Base-by-base conservation (phyloP, 2,888 invertebrate species). In the Hydroisotoma schaefferi region DNA sequence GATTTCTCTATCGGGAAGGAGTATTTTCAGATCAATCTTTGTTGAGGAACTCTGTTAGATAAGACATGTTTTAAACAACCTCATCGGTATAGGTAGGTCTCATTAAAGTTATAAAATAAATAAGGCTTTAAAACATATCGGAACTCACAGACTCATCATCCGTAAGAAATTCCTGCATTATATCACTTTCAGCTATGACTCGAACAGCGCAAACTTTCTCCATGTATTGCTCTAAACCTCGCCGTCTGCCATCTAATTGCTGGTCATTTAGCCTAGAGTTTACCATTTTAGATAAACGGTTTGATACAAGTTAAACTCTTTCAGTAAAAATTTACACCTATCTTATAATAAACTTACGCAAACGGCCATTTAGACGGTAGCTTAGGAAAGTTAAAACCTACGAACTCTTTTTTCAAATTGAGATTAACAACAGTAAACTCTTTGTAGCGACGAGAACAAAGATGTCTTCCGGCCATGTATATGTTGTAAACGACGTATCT, bases 361-460 rank as follows among this genome's bases (percentile, higher is more conserved):
- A 99, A 98, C 57, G 95, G 94, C 94, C 98, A 98, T 80, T 99
- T 99, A 60, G 97, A 94, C 0, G 99, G 99, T 73, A 99, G 78
- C 79, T 95, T 95, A 0, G 99, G 99, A 77, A 97, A 99, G 78
- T 87, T 90, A 77, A 93, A 98, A 57, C 91, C 97, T 68, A 88
- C 82, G 77, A 97, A 98, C 78, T 97, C 95, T 78, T 93, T 89
- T 77, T 94, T 90, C 57, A 97, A 81, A 73, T 87, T 86, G 74
- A 86, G 84, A 75, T 97, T 91, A 64, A 98, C 80, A 69, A 88
- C 87, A 8, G 93, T 86, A 78, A 98, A 99, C 80, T 99, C 99
- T 63, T 94, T 83, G 78, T 98, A 99, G 38, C 99, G 83, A 53
- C 98, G 82, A 52, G 97, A 97, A 79, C 99, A 99, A 55, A 99